Percentiles rank a stretch among this genome's conserved stretches.
Evolutionary conservation across 2,888 invertebrate genomes (phyloP).

Genomic region (Rhimphoctona megacephalus): DNA sequence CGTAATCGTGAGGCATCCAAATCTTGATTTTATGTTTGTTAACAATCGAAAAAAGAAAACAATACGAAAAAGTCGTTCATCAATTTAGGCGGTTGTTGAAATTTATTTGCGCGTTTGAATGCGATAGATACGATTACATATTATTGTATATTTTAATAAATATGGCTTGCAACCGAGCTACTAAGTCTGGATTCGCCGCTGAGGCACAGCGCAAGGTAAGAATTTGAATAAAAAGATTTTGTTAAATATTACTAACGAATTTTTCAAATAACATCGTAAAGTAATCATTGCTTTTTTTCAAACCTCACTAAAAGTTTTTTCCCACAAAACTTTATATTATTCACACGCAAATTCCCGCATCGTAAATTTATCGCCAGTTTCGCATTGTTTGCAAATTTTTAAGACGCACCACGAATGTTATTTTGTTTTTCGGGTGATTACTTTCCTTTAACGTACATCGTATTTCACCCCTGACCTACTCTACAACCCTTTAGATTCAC

Average conservation of each 20-base stretch:
- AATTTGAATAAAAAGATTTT: constrained; percentile 53
- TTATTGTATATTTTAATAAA: constrained; percentile 35
- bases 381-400: background rate
- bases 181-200: constrained; percentile 97
- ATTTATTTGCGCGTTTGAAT: constrained; percentile 37
- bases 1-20: background rate
- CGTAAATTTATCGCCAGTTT: background rate
- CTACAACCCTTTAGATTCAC: constrained; percentile 50
- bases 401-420: background rate
- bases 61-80: background rate
- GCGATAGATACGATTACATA: constrained; percentile 5
- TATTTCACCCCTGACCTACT: constrained; percentile 66
- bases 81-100: constrained; percentile 8
- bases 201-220: constrained; percentile 98
- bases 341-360: background rate
- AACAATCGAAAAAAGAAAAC: constrained; percentile 12
- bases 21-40: background rate
- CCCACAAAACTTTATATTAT: background rate
- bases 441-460: constrained; percentile 6
- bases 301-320: background rate
- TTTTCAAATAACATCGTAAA: background rate
- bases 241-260: background rate
- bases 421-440: background rate
- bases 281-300: background rate
- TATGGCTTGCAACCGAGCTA: constrained; percentile 94